Base-by-base conservation (phyloP, 2,888 invertebrate species). In the Pocota personata region DNA sequence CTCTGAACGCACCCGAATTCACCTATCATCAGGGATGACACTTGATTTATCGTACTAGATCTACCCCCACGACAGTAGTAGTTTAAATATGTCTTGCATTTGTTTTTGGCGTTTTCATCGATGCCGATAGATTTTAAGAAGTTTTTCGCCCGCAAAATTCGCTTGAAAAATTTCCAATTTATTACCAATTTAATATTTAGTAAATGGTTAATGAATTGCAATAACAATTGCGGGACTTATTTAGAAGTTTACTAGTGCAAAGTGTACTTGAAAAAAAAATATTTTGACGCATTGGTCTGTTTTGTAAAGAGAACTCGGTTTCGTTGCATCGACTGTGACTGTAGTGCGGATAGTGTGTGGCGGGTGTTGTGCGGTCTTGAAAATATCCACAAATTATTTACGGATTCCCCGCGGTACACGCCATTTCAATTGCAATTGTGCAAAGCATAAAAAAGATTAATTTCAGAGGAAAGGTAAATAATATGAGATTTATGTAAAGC, bases 31-130 rank as follows among this genome's bases (percentile, higher is more conserved):
- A 77, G 76, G 46, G 76, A 77, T 86, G 86, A 86, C 86, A 86
- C 75, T 84, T 67, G n/a, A 48, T 58, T 6, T 4, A 7, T 5
- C 24, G 82, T 82, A 82, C n/a, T 82, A 82, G 82, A 86, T 14
- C 24, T 46, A 57, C 57, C 52, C 71, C 55, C 48, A 72, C 43
- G 66, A 82, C 69, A 69, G 88, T 88, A 88, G 87, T 88, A 88
- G 88, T 88, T 87, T 16, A 69, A 86, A 88, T 73, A 88, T 88
- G 88, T 88, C 88, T 82, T 76, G 79, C 87, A 83, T 79, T 88
- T 88, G 88, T 88, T 88, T 88, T 88, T 88, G 88, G 88, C 88
- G 87, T 88, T 87, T 88, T 80, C 87, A 64, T 87, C 82, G 77
- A 82, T 78, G 82, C 82, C 82, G 87, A 87, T 78, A 73, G 69